These are phyloP conservation scores for Xiphydria camelus DNA, from an alignment of 2,888 invertebrate species.

Conservation along the genomic window DNA sequence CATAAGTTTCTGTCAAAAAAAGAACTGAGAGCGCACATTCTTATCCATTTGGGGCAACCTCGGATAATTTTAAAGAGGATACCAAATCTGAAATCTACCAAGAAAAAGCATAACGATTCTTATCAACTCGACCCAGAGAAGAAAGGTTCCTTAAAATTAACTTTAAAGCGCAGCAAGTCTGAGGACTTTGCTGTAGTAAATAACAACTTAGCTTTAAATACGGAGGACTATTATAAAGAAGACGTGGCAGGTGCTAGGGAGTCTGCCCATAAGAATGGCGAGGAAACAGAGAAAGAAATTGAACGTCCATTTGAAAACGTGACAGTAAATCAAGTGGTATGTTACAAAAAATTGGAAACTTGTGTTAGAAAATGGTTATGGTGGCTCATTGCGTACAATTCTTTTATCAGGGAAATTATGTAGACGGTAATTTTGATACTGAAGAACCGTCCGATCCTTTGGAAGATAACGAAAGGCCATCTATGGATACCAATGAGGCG, in stretches of 20 bases:
- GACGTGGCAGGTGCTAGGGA: slow-evolving; percentile 46
- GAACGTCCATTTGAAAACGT: slow-evolving; percentile 49
- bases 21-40: slow-evolving; percentile 43
- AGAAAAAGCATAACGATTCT: slow-evolving; percentile 33
- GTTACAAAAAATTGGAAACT: not conserved
- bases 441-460: slow-evolving; percentile 43
- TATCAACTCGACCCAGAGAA: slow-evolving; percentile 49
- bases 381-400: not conserved
- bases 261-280: slow-evolving; percentile 45
- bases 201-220: slow-evolving; percentile 33
- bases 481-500: slow-evolving; percentile 50
- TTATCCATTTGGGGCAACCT: slow-evolving; percentile 46
- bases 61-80: slow-evolving; percentile 48
- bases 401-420: slow-evolving; percentile 37
- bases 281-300: slow-evolving; percentile 38
- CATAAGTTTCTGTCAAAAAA: slow-evolving; percentile 44
- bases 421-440: slow-evolving; percentile 35
- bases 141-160: slow-evolving; percentile 48
- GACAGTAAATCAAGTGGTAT: slow-evolving; percentile 50
- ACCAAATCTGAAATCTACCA: slow-evolving; percentile 31
- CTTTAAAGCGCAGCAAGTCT: slow-evolving; percentile 44
- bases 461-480: slow-evolving; percentile 47
- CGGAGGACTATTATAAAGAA: slow-evolving; percentile 22
- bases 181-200: slow-evolving; percentile 49
- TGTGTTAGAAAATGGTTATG: not conserved